Conservation (phyloP, 2,888 invertebrate genomes). For the Cheilosia pagana region DNA sequence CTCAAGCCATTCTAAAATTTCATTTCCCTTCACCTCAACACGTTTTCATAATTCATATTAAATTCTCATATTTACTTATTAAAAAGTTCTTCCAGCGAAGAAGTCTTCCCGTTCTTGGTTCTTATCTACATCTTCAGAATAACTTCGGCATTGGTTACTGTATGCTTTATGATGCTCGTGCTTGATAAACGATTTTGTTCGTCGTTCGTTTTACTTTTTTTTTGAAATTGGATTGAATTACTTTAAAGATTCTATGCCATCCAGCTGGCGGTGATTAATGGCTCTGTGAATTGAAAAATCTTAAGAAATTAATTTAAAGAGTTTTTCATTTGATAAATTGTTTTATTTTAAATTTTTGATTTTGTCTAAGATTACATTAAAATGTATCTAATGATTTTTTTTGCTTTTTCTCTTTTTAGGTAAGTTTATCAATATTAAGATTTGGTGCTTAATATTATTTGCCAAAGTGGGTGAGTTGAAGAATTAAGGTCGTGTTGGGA, state of each 20-base stretch:
- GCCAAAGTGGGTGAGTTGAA: constrained; percentile 42
- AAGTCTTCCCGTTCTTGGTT: background rate
- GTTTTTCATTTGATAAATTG: constrained; percentile 28
- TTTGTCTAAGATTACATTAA: background rate
- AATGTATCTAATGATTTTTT: background rate
- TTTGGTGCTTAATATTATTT: background rate
- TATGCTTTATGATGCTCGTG: constrained; percentile 52
- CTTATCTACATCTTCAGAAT: constrained; percentile 41
- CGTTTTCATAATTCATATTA: constrained; percentile 5
- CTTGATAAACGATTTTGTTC: constrained; percentile 46
- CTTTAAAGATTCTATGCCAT: constrained; percentile 11
- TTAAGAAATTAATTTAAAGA: constrained; percentile 37
- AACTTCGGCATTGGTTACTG: constrained; percentile 19
- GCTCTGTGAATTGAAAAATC: background rate
- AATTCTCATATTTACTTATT: constrained; percentile 14
- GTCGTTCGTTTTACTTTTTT: constrained; percentile 7
- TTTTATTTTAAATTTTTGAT: constrained; percentile 36
- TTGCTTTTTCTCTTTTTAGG: constrained; percentile 58
- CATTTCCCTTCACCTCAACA: background rate
- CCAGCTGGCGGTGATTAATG: constrained; percentile 50
- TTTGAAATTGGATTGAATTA: constrained; percentile 52
- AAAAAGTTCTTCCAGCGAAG: constrained; percentile 33
- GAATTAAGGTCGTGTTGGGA: background rate
- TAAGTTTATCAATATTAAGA: constrained; percentile 54
- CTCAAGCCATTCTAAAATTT: background rate